phyloP scores from a whole-genome alignment of 35 echinoderm and acorn worm genomes.

The Apostichopus californicus region DNA sequence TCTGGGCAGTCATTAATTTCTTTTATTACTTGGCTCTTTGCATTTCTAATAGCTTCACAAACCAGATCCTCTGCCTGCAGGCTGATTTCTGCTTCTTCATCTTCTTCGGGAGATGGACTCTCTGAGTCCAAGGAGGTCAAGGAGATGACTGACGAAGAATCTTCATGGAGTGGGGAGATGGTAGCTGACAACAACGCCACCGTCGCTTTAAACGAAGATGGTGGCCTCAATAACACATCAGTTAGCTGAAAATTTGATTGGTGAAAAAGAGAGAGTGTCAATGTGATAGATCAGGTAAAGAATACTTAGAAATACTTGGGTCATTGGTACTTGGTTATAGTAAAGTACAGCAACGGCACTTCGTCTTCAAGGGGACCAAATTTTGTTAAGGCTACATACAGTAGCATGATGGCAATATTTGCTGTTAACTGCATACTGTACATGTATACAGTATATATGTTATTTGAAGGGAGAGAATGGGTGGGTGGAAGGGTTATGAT shows the following conservation, averaged over 20 bases:
- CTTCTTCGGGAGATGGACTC: not conserved
- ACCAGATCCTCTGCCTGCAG: not conserved
- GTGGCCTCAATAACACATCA: not conserved
- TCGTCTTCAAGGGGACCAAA: too few species aligned
- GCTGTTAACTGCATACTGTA: too few species aligned
- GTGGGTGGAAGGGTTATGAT: too few species aligned
- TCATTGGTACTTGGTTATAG: too few species aligned
- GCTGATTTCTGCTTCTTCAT: not conserved
- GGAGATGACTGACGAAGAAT: conserved; percentile 1
- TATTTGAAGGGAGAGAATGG: too few species aligned
- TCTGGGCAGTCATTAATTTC: not conserved
- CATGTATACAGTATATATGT: too few species aligned
- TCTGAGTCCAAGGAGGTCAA: conserved; percentile 14
- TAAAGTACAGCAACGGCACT: too few species aligned
- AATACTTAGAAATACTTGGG: too few species aligned
- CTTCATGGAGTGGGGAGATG: not conserved
- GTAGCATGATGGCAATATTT: too few species aligned
- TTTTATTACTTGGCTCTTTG: not conserved
- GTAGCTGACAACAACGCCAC: not conserved
- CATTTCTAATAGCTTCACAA: not conserved
- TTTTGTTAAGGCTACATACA: too few species aligned
- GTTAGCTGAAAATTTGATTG: not conserved
- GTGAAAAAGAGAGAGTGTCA: too few species aligned
- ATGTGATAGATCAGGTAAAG: too few species aligned
- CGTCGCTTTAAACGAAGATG: not conserved